A percentile compares a stretch with the other conserved stretches of the same genome.
These are phyloP conservation scores for Cataglyphis rosenhaueri DNA, from an alignment of 2,888 invertebrate genomes.

Conservation along the genomic window DNA sequence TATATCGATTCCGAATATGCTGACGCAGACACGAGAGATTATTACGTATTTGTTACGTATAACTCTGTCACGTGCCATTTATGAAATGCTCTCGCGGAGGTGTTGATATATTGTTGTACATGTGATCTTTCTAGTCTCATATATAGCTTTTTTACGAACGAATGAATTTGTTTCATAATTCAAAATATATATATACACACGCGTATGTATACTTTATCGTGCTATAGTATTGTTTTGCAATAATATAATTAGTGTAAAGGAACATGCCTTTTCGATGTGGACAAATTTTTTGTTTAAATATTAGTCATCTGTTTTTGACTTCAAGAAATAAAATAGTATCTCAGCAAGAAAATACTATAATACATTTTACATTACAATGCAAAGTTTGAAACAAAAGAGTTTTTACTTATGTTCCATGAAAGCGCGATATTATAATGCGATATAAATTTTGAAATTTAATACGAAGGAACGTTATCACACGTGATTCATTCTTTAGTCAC, in stretches of 20 bases:
- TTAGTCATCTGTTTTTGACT: background rate
- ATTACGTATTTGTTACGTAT: background rate
- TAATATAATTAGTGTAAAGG: background rate
- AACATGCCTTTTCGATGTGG: background rate
- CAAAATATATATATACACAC: background rate
- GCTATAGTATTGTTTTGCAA: background rate
- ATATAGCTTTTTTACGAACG: background rate
- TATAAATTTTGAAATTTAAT: background rate
- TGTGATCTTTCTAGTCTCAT: background rate
- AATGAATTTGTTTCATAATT: background rate
- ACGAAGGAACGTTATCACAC: background rate
- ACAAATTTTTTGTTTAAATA: background rate
- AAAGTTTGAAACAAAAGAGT: background rate
- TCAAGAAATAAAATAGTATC: background rate
- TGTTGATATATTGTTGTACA: background rate
- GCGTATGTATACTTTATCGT: background rate
- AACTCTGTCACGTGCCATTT: slow-evolving; percentile 16
- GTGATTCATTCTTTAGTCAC: background rate
- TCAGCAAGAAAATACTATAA: background rate
- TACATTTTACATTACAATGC: background rate
- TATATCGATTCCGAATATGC: background rate
- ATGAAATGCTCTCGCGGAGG: background rate
- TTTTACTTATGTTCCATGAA: background rate
- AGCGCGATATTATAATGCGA: background rate
- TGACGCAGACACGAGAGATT: background rate